Conservation (phyloP, 2,888 invertebrate species). For the Steinernema carpocapsae region DNA sequence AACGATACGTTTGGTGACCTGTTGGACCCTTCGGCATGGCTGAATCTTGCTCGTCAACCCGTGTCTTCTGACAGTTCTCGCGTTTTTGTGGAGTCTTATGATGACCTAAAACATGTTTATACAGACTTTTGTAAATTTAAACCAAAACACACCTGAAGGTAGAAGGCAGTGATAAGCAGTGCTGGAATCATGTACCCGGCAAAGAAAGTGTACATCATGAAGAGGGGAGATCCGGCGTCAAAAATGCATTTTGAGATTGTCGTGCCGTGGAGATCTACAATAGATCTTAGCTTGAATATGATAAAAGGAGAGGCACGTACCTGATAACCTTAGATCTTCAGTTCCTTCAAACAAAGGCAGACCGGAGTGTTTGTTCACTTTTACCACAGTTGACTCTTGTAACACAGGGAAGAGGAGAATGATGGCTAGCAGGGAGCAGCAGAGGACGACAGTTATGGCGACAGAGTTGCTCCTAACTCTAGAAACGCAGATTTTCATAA, state of each 20-base stretch:
- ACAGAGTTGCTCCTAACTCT: conserved; percentile 55
- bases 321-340: conserved; percentile 49
- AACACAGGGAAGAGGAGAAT: conserved; percentile 64
- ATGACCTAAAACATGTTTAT: conserved; percentile 26
- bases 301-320: too few relatives aligned
- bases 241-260: conserved; percentile 64
- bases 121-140: too few relatives aligned
- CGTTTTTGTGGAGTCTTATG: conserved; percentile 31
- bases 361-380: conserved; percentile 58
- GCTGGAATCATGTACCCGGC: conserved; percentile 64
- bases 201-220: conserved; percentile 65
- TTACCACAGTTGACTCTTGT: conserved; percentile 56
- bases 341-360: conserved; percentile 51
- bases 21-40: conserved; percentile 18
- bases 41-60: conserved; percentile 39
- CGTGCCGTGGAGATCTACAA: conserved; percentile 48
- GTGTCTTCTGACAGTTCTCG: conserved; percentile 38
- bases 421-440: conserved; percentile 54
- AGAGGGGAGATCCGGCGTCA: conserved; percentile 58
- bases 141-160: conserved; percentile 49
- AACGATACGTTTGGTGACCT: conserved; percentile 64
- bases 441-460: conserved; percentile 50
- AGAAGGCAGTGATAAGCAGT: conserved; percentile 65
- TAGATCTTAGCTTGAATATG: background rate
- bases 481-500: conserved; percentile 19